Percentiles rank a stretch among this genome's conserved stretches.
These are phyloP conservation scores for Microctenopoma steveboyesi DNA, from an alignment of 2,797 vertebrate species.

Conservation along the genomic window DNA sequence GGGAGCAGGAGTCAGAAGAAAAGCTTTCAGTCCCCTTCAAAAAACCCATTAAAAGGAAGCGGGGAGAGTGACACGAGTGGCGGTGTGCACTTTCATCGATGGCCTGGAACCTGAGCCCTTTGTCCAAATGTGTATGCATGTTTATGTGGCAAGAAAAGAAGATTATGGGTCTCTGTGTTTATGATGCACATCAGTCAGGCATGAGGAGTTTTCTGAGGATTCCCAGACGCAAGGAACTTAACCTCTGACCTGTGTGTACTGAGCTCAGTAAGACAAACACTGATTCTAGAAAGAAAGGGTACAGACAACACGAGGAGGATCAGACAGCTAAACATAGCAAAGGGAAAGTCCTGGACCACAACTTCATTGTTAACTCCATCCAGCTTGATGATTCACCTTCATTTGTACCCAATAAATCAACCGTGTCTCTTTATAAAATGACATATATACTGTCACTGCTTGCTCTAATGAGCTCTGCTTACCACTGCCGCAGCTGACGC, in stretches of 20 bases:
- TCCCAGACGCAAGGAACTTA: constrained; percentile 81
- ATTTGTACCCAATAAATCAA: constrained; percentile 35
- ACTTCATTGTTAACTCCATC: constrained; percentile 48
- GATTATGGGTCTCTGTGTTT: constrained; percentile 61
- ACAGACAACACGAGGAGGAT: constrained; percentile 30
- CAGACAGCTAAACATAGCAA: constrained; percentile 22
- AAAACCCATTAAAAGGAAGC: constrained; percentile 82
- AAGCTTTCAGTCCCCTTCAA: constrained; percentile 82
- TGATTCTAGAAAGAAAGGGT: constrained; percentile 39
- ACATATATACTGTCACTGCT: constrained; percentile 30
- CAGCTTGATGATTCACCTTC: constrained; percentile 35
- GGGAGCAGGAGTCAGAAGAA: constrained; percentile 62
- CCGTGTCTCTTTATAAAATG: constrained; percentile 21
- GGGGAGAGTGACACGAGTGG: constrained; percentile 58
- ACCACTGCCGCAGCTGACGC: constrained; percentile 13
- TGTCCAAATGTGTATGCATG: constrained; percentile 48
- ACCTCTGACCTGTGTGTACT: constrained; percentile 78
- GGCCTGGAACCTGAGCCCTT: constrained; percentile 74
- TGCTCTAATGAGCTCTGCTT: constrained; percentile 58
- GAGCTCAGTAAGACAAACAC: constrained; percentile 69
- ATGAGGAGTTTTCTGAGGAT: constrained; percentile 76
- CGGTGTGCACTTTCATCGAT: constrained; percentile 65
- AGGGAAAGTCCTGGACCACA: constrained; percentile 31
- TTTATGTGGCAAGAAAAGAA: constrained; percentile 57
- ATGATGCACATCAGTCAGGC: constrained; percentile 58